A percentile compares a stretch with the other conserved stretches of the same genome.
Conservation (phyloP, 2,888 invertebrate species). For the Drosophila lutescens region DNA sequence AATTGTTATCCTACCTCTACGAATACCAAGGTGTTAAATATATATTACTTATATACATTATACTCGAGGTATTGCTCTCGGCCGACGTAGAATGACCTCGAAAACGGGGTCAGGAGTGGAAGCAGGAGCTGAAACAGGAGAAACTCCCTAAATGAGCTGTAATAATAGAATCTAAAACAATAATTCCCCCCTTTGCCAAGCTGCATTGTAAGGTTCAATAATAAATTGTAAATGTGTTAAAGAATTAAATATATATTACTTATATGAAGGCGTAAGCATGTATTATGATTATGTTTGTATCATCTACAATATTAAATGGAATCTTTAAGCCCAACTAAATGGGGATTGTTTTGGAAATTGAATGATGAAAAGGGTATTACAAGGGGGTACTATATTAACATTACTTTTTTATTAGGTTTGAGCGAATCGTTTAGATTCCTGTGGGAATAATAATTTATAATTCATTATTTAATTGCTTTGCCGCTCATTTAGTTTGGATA, state of each 20-base stretch:
- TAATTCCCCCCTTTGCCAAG: conserved; percentile 72
- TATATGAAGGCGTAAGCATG: conserved; percentile 14
- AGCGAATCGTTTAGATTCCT: no score
- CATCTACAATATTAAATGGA: conserved; percentile 30
- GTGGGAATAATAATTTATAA: conserved; percentile 9
- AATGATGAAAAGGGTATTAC: no score
- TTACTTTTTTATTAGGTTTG: no score
- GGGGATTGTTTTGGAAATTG: neutral
- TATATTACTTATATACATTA: conserved; percentile 57
- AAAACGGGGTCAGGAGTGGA: neutral
- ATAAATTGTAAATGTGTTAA: conserved; percentile 52
- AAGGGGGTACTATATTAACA: no score
- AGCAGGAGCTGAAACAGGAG: conserved; percentile 8
- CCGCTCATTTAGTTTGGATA: conserved; percentile 13
- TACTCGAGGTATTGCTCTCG: conserved; percentile 42
- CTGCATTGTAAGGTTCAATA: conserved; percentile 66
- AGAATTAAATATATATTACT: conserved; percentile 41
- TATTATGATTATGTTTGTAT: conserved; percentile 25
- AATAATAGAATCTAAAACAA: conserved; percentile 63
- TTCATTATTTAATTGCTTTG: conserved; percentile 26
- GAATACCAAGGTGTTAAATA: conserved; percentile 71
- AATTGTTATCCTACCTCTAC: conserved; percentile 76
- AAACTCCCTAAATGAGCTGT: conserved; percentile 46
- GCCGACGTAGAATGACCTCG: conserved; percentile 6
- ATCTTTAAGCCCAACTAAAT: conserved; percentile 20